These are phyloP conservation scores for Cataglyphis albicans DNA, from an alignment of 2,888 invertebrate species.

Conservation along the genomic window DNA sequence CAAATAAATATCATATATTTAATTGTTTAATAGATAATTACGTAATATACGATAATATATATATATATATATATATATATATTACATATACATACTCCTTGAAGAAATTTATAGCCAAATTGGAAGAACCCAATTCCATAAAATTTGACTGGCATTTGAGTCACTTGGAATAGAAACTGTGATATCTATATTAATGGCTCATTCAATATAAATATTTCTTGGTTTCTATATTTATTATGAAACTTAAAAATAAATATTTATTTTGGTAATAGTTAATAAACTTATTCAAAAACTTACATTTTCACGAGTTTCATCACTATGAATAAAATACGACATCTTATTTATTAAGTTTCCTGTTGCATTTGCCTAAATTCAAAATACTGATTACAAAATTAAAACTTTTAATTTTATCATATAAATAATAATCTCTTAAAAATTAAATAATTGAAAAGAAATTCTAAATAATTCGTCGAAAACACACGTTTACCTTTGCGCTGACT, in stretches of 20 bases:
- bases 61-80: background rate
- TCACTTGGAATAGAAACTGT: background rate
- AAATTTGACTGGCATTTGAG: background rate
- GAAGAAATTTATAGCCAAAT: constrained; percentile 21
- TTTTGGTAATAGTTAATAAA: background rate
- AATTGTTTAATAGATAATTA: background rate
- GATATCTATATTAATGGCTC: background rate
- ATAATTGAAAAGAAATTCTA: background rate
- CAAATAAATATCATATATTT: background rate
- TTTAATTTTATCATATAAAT: background rate
- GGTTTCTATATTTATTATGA: background rate
- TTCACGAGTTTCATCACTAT: background rate
- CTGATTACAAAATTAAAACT: background rate
- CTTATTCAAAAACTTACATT: background rate
- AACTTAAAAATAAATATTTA: background rate
- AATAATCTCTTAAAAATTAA: background rate
- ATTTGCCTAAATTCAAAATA: constrained; percentile 8
- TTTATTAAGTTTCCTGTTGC: constrained; percentile 3
- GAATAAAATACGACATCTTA: background rate
- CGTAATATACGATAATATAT: background rate
- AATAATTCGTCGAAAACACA: background rate
- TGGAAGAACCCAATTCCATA: constrained; percentile 11
- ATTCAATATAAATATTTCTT: background rate
- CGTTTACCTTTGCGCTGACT: background rate
- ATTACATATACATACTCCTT: background rate